Base-by-base conservation (phyloP, 1,140 invertebrate genomes). In the Anagrus nilaparvatae region DNA sequence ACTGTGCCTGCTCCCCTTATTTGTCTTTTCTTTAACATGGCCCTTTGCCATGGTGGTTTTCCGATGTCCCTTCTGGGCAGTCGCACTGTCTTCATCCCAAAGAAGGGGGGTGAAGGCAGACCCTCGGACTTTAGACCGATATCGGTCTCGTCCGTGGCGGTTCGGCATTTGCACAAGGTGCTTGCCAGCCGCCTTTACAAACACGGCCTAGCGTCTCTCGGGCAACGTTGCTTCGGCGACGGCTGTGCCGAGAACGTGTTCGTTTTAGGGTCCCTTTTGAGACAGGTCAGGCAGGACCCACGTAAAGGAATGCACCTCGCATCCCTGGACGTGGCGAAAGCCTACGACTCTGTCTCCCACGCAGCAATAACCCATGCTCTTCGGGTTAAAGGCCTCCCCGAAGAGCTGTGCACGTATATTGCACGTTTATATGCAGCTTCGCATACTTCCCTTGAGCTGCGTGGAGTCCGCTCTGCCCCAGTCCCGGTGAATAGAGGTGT, bases 111-210 rank as follows among this genome's bases (percentile, higher is more conserved):
- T 4, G 40, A 12, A 6, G 49, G 52, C 16, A 28, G 17, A 0
- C 51, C 53, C 7, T 40, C 40, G 12, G 59, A 57, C 4, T 62
- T 57, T 29, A 43, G 62, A 20, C 59, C 61, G 24, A 59, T 66
- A 0, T 56, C 56, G 10, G 58, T 66, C 34, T 50, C 53, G 31
- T 62, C 59, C n/a, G 52, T 61, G 8, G 37, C 59, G 3, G 39
- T 59, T 8, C 36, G 60, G 12, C 50, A 55, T 2, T 38, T 62
- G 30, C 56, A 61, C 37, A 47, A 51, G 16, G 54, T 61, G 24
- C 18, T 64, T 10, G 60, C 56, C 1, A 45, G 34, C 0, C 18
- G 47, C 3, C 12, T 52, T 4, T 14, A 25, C 9, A 13, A 10
- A 1, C n/a, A 9, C 1, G 18, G 23, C 1, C 3, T 51, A 6